Percentiles rank a stretch among this genome's conserved stretches.
Conservation (phyloP, 1,140 invertebrate genomes). For the Zaprionus kolodkinae region DNA sequence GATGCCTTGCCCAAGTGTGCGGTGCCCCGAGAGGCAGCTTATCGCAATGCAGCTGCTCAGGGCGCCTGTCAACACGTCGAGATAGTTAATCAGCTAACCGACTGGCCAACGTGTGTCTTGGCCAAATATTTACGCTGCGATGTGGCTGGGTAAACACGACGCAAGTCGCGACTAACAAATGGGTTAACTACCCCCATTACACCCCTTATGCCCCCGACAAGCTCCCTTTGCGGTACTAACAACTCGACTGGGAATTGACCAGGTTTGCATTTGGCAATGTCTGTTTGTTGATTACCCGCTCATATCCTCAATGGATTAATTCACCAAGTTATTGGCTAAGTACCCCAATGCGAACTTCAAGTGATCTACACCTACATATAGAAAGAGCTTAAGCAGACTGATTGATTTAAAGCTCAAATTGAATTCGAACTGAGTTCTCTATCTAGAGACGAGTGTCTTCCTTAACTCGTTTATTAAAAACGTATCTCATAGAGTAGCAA, state of each 20-base stretch:
- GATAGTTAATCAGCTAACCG: slow-evolving; percentile 68
- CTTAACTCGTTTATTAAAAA: background rate
- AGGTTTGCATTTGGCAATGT: slow-evolving; percentile 16
- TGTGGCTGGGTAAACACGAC: slow-evolving; percentile 34
- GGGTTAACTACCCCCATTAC: background rate
- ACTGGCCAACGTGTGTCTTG: slow-evolving; percentile 52
- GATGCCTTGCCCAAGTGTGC: slow-evolving; percentile 9
- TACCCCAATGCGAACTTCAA: background rate
- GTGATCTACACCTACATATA: background rate
- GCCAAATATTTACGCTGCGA: slow-evolving; percentile 57
- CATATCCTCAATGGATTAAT: background rate
- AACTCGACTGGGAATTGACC: slow-evolving; percentile 3
- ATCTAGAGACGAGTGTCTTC: background rate
- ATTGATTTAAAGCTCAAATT: background rate
- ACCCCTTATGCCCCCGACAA: background rate
- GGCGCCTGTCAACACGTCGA: slow-evolving; percentile 60
- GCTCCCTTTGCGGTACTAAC: slow-evolving; percentile 25
- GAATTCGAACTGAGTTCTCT: background rate
- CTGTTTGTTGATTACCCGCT: slow-evolving; percentile 11
- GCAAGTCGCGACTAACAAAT: slow-evolving; percentile 32
- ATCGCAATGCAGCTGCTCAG: slow-evolving; percentile 67
- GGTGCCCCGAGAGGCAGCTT: slow-evolving; percentile 32
- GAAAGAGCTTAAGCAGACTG: too few species aligned
- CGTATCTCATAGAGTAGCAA: too few species aligned
- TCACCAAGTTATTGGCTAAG: background rate